phyloP scores from a whole-genome alignment of 2,113 vertebrate genomes.

The Menidia beryllina region DNA sequence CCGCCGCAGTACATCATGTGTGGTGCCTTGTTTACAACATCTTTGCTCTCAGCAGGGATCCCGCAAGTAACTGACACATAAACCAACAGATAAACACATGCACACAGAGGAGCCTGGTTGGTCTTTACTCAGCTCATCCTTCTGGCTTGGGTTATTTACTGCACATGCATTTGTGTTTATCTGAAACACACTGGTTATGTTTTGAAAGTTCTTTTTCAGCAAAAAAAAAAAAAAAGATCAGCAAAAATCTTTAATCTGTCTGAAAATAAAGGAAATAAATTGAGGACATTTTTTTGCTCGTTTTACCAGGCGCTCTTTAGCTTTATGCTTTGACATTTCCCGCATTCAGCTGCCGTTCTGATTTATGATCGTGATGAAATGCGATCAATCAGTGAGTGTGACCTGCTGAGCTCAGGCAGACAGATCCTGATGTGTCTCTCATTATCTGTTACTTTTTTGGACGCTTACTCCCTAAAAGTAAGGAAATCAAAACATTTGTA shows the following conservation, averaged over 20 bases:
- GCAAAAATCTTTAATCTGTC: not conserved
- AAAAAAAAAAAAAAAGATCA: too few relatives aligned
- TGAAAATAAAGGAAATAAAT: slow-evolving; percentile 1
- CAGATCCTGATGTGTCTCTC: slow-evolving; percentile 17
- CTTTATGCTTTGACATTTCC: slow-evolving; percentile 9
- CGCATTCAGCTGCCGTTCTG: slow-evolving; percentile 10
- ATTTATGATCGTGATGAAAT: slow-evolving; percentile 32
- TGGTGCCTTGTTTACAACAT: slow-evolving; percentile 65
- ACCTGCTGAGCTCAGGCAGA: slow-evolving; percentile 28
- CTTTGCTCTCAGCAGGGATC: slow-evolving; percentile 71
- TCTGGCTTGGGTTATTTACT: slow-evolving; percentile 38
- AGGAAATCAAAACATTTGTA: too few relatives aligned
- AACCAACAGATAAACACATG: slow-evolving; percentile 61
- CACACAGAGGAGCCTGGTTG: slow-evolving; percentile 38
- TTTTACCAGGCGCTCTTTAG: not conserved
- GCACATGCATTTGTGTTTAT: not conserved
- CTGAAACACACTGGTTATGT: not conserved
- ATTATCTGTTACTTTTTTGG: too few relatives aligned
- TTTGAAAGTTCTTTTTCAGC: too few relatives aligned
- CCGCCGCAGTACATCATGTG: slow-evolving; percentile 57
- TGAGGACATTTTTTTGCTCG: slow-evolving; percentile 1
- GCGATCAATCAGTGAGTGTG: slow-evolving; percentile 29
- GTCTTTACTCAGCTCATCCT: slow-evolving; percentile 38
- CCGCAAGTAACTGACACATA: slow-evolving; percentile 55
- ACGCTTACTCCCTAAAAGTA: slow-evolving; percentile 11